Conservation (phyloP, 1,140 invertebrate genomes). For the Drosophila serrata region DNA sequence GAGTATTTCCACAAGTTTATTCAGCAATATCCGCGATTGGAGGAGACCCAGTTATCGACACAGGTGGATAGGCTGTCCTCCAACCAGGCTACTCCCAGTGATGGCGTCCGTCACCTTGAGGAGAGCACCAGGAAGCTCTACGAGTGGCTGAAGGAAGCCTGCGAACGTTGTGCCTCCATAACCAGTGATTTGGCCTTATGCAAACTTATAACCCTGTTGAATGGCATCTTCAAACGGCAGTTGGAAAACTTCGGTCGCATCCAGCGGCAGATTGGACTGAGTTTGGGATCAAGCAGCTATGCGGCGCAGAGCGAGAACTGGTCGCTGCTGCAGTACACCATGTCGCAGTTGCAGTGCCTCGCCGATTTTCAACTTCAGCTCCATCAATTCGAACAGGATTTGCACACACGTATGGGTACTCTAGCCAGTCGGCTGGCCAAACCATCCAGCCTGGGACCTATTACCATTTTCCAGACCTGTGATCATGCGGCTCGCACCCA, state of each 20-base stretch:
- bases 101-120: conserved; percentile 78
- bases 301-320: conserved; percentile 88
- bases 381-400: conserved; percentile 88
- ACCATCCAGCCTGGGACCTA: background rate
- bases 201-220: conserved; percentile 71
- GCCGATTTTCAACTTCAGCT: conserved; percentile 88
- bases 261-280: conserved; percentile 87
- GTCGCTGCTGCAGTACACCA: conserved; percentile 90
- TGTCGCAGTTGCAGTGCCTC: conserved; percentile 90
- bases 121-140: conserved; percentile 80
- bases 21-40: conserved; percentile 76
- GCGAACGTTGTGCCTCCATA: conserved; percentile 66
- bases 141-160: conserved; percentile 73
- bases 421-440: conserved; percentile 48
- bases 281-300: conserved; percentile 71
- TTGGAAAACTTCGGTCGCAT: conserved; percentile 87
- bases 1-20: conserved; percentile 84
- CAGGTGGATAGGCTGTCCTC: conserved; percentile 64
- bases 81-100: conserved; percentile 71
- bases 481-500: conserved; percentile 55
- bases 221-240: conserved; percentile 87
- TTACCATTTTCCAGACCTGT: conserved; percentile 65
- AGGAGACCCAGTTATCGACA: conserved; percentile 73
- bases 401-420: conserved; percentile 63
- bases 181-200: conserved; percentile 81